Percentiles rank a stretch among this genome's conserved stretches.
These are phyloP conservation scores for Drosophila micromelanica DNA, from an alignment of 1,140 invertebrate genomes.

Conservation along the genomic window DNA sequence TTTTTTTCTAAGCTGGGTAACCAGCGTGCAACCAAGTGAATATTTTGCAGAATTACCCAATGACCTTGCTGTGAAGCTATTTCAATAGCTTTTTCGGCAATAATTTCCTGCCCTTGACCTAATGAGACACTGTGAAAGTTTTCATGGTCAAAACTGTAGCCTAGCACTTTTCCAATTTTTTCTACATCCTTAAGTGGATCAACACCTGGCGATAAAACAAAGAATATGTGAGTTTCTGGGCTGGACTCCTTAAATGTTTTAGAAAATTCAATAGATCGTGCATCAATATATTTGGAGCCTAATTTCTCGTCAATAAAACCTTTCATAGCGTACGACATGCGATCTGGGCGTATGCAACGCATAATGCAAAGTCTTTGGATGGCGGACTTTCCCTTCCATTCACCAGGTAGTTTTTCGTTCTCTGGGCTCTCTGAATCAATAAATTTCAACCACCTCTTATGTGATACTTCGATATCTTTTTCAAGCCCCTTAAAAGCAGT, in stretches of 20 bases:
- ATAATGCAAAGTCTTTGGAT: too few relatives aligned
- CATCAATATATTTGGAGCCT: too few relatives aligned
- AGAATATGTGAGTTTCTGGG: too few relatives aligned
- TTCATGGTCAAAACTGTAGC: constrained; percentile 91
- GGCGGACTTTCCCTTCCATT: constrained; percentile 97
- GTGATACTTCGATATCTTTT: constrained; percentile 95
- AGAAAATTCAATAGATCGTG: too few relatives aligned
- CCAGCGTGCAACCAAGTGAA: too few relatives aligned
- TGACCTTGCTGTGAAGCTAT: constrained; percentile 91
- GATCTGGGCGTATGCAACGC: too few relatives aligned
- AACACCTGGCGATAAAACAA: too few relatives aligned
- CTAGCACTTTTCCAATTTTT: constrained; percentile 85
- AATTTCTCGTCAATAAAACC: too few relatives aligned
- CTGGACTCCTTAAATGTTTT: too few relatives aligned
- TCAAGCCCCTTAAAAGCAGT: constrained; percentile 95
- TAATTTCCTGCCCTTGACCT: constrained; percentile 96
- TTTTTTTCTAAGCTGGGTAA: too few relatives aligned
- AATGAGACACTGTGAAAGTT: constrained; percentile 97
- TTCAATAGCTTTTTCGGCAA: constrained; percentile 94
- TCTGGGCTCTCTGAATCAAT: constrained; percentile 96
- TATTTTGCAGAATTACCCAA: constrained; percentile 96
- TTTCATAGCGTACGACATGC: too few relatives aligned
- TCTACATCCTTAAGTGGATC: too few relatives aligned
- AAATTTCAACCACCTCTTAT: constrained; percentile 96
- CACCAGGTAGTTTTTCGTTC: constrained; percentile 96